Evolutionary conservation across 2,113 vertebrate species (phyloP), one percentile per base, ranked within the genome.

Genomic region (Petrocephalus zakoni): DNA sequence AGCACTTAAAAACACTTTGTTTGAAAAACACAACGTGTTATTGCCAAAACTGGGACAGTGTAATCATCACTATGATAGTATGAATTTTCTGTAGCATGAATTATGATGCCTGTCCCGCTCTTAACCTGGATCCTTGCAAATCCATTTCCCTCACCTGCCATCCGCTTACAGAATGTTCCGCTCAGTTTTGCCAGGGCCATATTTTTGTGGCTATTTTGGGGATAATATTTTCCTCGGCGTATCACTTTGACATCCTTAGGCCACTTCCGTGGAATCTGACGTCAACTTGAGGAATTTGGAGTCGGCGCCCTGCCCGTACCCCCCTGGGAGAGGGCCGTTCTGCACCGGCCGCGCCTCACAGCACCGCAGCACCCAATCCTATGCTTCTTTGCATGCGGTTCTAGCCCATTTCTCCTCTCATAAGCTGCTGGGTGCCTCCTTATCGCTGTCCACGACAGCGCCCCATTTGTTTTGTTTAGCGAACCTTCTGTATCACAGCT

Each of bases 391-490:
- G 84, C 53, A 75, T 86, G 84, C n/a, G 51, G 85, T 81, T 89
- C 89, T 81, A 53, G 64, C 34, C 89, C 89, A 89, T 89, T 89
- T 87, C 64, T 34, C 15, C 52, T 58, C 68, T 89, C 78, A 82
- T 81, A 82, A 89, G 87, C 68, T 47, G 25, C 22, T 81, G 42
- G 13, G 53, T 3, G 47, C 78, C 51, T 47, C 89, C 55, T 82
- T 72, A 72, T 87, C 53, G n/a, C 37, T n/a, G 51, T 22, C 51
- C 22, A 21, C 21, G 89, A 29, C n/a, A 47, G 51, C 52, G 25
- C 55, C 34, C 72, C 53, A 89, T 89, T 89, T 87, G 85, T 89
- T 89, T 75, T 87, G 51, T 55, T 89, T 82, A 87, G 89, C 15
- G 51, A 68, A 56, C 85, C 68, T 85, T 89, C 81, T 85, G 82